These are phyloP conservation scores for Synergus umbraculus DNA, from an alignment of 2,888 invertebrate species.

Conservation along the genomic window DNA sequence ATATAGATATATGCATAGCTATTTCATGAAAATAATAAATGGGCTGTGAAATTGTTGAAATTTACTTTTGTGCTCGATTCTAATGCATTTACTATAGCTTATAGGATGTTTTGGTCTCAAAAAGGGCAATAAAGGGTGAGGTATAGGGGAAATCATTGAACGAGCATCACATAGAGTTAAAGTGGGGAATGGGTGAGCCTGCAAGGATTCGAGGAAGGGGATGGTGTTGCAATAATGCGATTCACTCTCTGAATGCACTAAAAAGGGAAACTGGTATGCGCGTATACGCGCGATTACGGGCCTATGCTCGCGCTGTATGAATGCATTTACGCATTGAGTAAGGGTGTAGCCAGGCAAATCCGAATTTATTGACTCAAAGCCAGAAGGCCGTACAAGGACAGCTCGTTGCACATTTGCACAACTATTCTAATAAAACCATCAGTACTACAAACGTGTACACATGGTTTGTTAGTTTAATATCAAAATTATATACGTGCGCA, in stretches of 20 bases:
- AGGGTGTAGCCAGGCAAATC: conserved; percentile 48
- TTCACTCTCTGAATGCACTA: conserved; percentile 70
- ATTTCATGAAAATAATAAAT: too few species aligned
- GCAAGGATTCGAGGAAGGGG: conserved; percentile 43
- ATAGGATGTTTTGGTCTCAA: background rate
- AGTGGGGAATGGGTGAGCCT: background rate
- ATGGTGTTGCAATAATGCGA: conserved; percentile 71
- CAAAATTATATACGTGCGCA: background rate
- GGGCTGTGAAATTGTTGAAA: too few species aligned
- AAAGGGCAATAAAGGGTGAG: background rate
- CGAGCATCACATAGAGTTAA: conserved; percentile 4
- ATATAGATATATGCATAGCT: too few species aligned
- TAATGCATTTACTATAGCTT: background rate
- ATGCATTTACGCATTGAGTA: conserved; percentile 40
- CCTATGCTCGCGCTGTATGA: conserved; percentile 29
- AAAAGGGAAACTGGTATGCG: conserved; percentile 65
- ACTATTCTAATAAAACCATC: conserved; percentile 3
- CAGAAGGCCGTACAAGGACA: conserved; percentile 4
- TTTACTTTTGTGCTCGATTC: too few species aligned
- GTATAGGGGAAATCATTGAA: background rate
- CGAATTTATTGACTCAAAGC: conserved; percentile 56
- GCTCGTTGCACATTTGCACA: conserved; percentile 11
- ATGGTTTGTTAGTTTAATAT: background rate
- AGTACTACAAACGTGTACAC: background rate
- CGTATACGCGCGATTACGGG: conserved; percentile 45